Base-by-base conservation (phyloP, 2,113 vertebrate species). In the Stigmatopora argus region DNA sequence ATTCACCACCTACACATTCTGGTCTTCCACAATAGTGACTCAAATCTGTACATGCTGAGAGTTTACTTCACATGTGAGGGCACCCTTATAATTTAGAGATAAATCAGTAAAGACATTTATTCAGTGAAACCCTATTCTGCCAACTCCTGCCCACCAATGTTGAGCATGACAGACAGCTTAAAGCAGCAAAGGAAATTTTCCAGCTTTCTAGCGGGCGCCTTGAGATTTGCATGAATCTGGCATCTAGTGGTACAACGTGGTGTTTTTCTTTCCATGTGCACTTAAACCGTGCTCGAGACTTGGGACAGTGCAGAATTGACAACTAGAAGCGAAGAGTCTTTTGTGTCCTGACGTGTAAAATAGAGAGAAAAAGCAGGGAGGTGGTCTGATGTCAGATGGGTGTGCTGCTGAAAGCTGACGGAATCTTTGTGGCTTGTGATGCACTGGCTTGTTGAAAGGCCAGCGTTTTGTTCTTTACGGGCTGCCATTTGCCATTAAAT, bases 191-290 rank as follows among this genome's bases (percentile, higher is more conserved):
- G 73, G 59, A 84, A n/a, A 74, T 57, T 81, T 89, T 78, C 86
- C 85, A 81, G 60, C 70, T 81, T 80, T 77, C 67, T 75, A 69
- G 49, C 59, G 70, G 70, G 71, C 67, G 67, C 67, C 75, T 83
- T 72, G 83, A 71, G 71, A 67, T 84, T 67, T 65, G 62, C 56
- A 75, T 41, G 61, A 79, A 74, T 75, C 73, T 87, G 85, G 82
- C 84, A 68, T 78, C 66, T 53, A 14, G 46, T 68, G 70, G 67
- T 63, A 52, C 69, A 73, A 70, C 69, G 68, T 70, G 67, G 78
- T 85, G 85, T 91, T 93, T 90, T 86, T 91, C 91, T 93, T 92
- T 92, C 90, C 90, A 89, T 87, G 87, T 88, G 79, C 85, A 90
- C 89, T 91, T 90, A 80, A 56, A 91, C 86, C 86, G 81, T 83